phyloP scores from a whole-genome alignment of 2,797 vertebrate species.

The Macrochelys suwanniensis region DNA sequence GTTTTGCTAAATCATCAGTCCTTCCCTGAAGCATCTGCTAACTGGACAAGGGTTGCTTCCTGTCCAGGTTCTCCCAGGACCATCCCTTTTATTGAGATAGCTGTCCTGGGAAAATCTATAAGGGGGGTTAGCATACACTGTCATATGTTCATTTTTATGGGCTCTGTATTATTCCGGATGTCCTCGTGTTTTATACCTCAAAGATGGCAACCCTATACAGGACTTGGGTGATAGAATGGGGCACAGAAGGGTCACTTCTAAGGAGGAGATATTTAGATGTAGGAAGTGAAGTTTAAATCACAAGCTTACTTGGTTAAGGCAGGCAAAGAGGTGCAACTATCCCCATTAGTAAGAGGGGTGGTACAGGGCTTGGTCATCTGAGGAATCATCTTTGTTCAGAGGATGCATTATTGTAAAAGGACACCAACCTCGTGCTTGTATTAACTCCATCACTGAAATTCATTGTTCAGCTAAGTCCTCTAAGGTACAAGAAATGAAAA shows the following conservation, averaged over 20 bases:
- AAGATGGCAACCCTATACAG: not conserved
- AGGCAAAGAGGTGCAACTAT: not conserved
- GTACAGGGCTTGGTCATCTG: not conserved
- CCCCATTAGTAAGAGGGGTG: not conserved
- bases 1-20: not conserved
- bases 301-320: rapidly evolving
- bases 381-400: not conserved
- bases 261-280: not conserved
- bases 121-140: not conserved
- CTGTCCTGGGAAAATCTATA: not conserved
- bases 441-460: not conserved
- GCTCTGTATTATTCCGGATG: not conserved
- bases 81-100: not conserved
- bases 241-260: not conserved
- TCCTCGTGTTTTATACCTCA: not conserved
- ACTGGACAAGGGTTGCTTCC: not conserved
- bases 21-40: not conserved
- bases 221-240: not conserved
- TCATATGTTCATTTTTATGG: not conserved
- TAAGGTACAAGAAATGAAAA: not conserved
- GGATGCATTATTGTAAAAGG: not conserved
- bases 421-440: not conserved
- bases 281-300: not conserved
- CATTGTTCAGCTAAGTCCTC: not conserved
- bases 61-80: not conserved